These are phyloP conservation scores for Chamaea fasciata DNA, from an alignment of 2,113 vertebrate species.

Conservation along the genomic window DNA sequence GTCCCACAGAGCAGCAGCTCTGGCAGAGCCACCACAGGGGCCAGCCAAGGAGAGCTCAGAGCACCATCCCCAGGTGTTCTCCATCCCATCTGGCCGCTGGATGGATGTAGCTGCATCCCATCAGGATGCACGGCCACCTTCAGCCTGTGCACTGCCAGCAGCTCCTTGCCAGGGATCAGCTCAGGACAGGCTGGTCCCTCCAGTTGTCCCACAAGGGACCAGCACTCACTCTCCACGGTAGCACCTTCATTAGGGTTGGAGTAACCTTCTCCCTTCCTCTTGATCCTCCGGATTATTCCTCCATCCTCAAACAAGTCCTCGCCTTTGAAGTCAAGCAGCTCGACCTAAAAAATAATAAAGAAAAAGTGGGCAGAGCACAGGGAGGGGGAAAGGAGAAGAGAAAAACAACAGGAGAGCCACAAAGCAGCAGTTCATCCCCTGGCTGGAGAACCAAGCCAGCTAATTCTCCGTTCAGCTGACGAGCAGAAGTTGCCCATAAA, in stretches of 20 bases:
- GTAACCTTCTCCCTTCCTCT: slow-evolving; percentile 89
- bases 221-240: slow-evolving; percentile 81
- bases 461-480: slow-evolving; percentile 26
- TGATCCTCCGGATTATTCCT: slow-evolving; percentile 90
- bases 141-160: not conserved
- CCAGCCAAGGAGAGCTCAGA: not conserved
- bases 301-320: slow-evolving; percentile 88
- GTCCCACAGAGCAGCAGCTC: not conserved
- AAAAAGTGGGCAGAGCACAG: not conserved
- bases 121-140: accelerated
- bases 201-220: not conserved
- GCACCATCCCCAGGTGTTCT: not conserved
- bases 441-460: not conserved
- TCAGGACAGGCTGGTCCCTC: not conserved
- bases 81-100: accelerated
- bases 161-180: not conserved
- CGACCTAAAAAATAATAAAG: slow-evolving; percentile 74
- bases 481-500: slow-evolving; percentile 31
- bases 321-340: slow-evolving; percentile 90
- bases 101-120: not conserved
- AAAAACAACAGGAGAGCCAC: slow-evolving; percentile 24
- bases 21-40: not conserved
- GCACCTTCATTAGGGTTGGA: slow-evolving; percentile 90
- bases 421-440: slow-evolving; percentile 27
- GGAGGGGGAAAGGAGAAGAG: not conserved